Evolutionary conservation across 2,888 invertebrate species (phyloP).

Genomic region (Margaritifera margaritifera): DNA sequence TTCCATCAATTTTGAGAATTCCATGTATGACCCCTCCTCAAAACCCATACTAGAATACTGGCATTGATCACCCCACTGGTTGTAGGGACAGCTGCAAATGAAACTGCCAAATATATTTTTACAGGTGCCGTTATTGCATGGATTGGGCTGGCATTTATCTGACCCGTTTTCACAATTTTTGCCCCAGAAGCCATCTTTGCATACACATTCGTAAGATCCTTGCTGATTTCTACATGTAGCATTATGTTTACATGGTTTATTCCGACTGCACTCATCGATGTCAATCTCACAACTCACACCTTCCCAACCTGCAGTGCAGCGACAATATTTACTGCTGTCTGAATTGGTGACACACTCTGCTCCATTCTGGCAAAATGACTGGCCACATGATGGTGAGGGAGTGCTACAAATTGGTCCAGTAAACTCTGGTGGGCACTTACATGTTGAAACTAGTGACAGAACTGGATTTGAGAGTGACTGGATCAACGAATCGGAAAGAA

Average conservation of each 20-base stretch:
- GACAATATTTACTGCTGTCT: slow-evolving; percentile 56
- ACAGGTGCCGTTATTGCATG: slow-evolving; percentile 62
- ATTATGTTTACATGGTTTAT: slow-evolving; percentile 22
- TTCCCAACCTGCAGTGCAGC: slow-evolving; percentile 57
- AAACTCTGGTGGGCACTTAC: slow-evolving; percentile 92
- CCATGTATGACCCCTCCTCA: slow-evolving; percentile 90
- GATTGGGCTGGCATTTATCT: slow-evolving; percentile 52
- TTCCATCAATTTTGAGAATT: slow-evolving; percentile 85
- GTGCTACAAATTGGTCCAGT: slow-evolving; percentile 77
- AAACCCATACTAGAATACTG: slow-evolving; percentile 93
- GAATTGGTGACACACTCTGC: slow-evolving; percentile 80
- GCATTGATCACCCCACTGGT: slow-evolving; percentile 89
- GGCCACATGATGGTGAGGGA: slow-evolving; percentile 78
- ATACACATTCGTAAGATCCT: slow-evolving; percentile 34
- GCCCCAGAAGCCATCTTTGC: slow-evolving; percentile 28
- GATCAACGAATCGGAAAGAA: slow-evolving; percentile 83
- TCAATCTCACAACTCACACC: slow-evolving; percentile 59
- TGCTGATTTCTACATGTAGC: slow-evolving; percentile 26
- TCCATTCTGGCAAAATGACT: slow-evolving; percentile 89
- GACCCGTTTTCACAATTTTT: slow-evolving; percentile 27
- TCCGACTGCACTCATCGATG: slow-evolving; percentile 27
- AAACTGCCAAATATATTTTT: slow-evolving; percentile 80
- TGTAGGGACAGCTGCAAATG: slow-evolving; percentile 85
- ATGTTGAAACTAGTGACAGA: slow-evolving; percentile 84
- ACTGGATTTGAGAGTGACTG: slow-evolving; percentile 88